These are phyloP conservation scores for Circaetus gallicus DNA, from an alignment of 2,113 vertebrate species.

Conservation along the genomic window DNA sequence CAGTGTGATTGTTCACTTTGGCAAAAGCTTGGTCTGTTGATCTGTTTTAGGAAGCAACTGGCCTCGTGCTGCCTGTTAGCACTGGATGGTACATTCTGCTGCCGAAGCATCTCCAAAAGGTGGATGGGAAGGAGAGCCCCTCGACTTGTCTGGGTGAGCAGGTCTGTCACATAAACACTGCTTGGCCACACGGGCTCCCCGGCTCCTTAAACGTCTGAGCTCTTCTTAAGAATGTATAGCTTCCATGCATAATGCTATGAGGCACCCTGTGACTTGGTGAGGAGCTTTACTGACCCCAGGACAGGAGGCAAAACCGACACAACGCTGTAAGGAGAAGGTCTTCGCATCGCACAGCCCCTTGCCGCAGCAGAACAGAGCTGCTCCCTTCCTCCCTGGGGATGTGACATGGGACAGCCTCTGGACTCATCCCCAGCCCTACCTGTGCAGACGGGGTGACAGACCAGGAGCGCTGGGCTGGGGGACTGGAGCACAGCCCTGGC, in stretches of 20 bases:
- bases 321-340: neutral
- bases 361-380: neutral
- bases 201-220: neutral
- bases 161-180: neutral
- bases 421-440: neutral
- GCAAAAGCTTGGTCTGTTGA: neutral
- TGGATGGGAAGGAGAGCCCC: neutral
- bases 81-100: rapidly evolving
- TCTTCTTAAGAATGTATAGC: neutral
- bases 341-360: neutral
- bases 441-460: rapidly evolving
- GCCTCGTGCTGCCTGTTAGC: neutral
- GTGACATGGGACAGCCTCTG: neutral
- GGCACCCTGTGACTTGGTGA: neutral
- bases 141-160: neutral
- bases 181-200: rapidly evolving
- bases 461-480: neutral
- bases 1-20: rapidly evolving
- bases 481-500: neutral
- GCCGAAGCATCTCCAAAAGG: neutral
- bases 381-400: neutral
- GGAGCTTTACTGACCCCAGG: neutral
- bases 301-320: neutral
- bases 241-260: rapidly evolving
- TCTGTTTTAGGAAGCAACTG: neutral